Conservation (phyloP, 2,888 invertebrate species). For the Leucozona laternaria region DNA sequence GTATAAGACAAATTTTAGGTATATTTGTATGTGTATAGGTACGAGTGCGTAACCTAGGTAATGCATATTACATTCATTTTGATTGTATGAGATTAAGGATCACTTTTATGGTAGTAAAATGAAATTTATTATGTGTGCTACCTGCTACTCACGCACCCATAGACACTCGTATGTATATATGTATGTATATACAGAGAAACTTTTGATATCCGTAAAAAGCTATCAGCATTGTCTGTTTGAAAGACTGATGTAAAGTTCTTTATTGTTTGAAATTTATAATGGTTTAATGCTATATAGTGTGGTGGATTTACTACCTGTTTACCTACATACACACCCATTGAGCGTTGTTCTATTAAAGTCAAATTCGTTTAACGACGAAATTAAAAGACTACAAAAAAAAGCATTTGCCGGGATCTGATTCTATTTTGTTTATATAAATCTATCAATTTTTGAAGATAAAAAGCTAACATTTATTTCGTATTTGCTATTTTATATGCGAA, state of each 20-base stretch:
- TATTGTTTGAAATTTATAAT: conserved; percentile 6
- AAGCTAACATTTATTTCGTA: neutral
- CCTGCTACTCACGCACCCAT: neutral
- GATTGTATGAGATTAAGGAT: neutral
- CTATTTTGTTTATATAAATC: neutral
- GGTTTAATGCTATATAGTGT: neutral
- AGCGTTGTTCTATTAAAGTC: no score
- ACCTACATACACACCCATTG: no score
- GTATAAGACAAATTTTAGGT: neutral
- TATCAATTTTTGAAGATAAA: neutral
- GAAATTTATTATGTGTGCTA: neutral
- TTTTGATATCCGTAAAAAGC: neutral
- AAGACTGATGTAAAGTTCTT: conserved; percentile 18
- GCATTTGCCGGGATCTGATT: neutral
- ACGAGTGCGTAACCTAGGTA: neutral
- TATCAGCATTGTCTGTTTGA: neutral
- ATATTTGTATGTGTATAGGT: no score
- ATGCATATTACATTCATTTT: neutral
- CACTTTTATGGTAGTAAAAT: conserved; percentile 6
- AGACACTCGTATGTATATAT: no score
- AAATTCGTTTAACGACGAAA: neutral
- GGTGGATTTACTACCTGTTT: no score
- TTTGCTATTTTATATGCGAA: neutral
- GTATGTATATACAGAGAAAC: no score
- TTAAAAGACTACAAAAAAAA: neutral